Evolutionary conservation across 2,888 invertebrate species (phyloP), one percentile per base, ranked within the genome.

Genomic region (Spialia ferax): DNA sequence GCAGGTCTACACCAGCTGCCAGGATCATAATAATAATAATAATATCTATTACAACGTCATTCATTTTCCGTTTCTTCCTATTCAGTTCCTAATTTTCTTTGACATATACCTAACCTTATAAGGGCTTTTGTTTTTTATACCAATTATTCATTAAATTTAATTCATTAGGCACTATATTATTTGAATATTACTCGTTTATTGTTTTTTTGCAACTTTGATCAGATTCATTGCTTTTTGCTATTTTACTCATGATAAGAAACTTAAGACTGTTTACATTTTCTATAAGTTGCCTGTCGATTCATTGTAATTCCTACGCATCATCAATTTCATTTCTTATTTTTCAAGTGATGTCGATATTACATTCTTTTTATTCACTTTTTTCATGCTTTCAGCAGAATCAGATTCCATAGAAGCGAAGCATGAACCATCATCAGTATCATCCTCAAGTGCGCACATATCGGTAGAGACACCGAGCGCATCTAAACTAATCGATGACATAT

Each of bases 391-490:
- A 63, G 18, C 72, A 73, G 73, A 75, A 57, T 56, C 74, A 29
- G 74, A 75, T 48, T 65, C 59, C 32, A 64, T 63, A 69, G 63
- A 71, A 88, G 62, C 86, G 79, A 88, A 89, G 82, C 89, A 89
- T 86, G 87, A 72, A 56, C 79, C 83, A 70, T 71, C 87, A 75
- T 79, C 82, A 73, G 23, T 26, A 54, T 81, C 84, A 74, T 84
- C 87, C 75, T 87, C 89, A 64, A 85, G 86, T 71, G 79, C 87
- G 70, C 85, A 88, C 66, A 77, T 93, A 77, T 83, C 89, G 75
- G 81, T 93, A 75, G 81, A 91, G 81, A 91, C 93, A 75, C 91
- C 92, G 79, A 85, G 81, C 75, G 88, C 85, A 72, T 87, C 92
- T 63, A 85, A 86, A 82, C 75, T 93, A 73, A 84, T 93, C 77